A percentile compares a stretch with the other conserved stretches of the same genome.
Evolutionary conservation across 1,140 invertebrate species (phyloP).

Genomic region (Euura saliciscinereae): DNA sequence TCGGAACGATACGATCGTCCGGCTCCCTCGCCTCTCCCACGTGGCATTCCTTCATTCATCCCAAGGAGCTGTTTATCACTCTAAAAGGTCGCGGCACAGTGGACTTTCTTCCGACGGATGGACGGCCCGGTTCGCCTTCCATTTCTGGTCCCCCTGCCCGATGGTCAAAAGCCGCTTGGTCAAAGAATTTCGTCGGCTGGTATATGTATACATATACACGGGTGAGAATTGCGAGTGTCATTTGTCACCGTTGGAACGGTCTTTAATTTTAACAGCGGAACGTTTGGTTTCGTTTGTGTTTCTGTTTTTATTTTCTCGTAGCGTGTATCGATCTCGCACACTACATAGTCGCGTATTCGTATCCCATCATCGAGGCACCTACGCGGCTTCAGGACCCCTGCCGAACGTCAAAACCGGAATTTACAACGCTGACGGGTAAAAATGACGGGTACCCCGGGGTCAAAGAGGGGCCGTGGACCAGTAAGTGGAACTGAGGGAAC

Average conservation of each 20-base stretch:
- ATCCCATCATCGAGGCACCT: too few relatives aligned
- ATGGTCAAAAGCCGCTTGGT: neutral
- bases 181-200: neutral
- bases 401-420: too few relatives aligned
- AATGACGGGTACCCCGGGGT: too few relatives aligned
- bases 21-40: neutral
- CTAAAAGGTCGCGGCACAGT: neutral
- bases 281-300: neutral
- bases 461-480: too few relatives aligned
- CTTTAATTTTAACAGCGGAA: neutral
- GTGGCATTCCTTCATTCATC: neutral
- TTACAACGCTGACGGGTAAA: too few relatives aligned
- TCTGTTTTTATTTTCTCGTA: too few relatives aligned
- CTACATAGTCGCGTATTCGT: too few relatives aligned
- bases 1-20: neutral
- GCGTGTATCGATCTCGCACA: too few relatives aligned
- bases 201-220: neutral
- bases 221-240: neutral
- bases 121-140: neutral
- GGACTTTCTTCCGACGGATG: neutral
- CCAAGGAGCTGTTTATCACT: constrained; percentile 1
- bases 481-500: too few relatives aligned
- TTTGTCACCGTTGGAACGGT: neutral
- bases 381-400: too few relatives aligned
- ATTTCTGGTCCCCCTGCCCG: neutral